These are phyloP conservation scores for Dynastes hyllus DNA, from an alignment of 2,888 invertebrate species.

Conservation along the genomic window DNA sequence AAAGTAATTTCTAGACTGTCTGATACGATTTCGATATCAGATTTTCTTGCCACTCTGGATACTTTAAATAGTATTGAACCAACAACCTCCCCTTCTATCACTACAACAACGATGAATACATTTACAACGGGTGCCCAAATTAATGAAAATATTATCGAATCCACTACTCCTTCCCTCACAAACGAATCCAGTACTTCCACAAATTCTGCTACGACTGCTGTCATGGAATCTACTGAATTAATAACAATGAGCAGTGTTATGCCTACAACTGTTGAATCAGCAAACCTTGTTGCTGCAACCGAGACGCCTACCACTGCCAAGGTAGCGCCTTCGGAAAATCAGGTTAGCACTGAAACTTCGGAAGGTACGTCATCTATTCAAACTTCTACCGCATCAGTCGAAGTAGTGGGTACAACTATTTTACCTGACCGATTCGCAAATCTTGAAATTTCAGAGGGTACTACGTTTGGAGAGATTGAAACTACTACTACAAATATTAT, in stretches of 20 bases:
- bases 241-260: neutral
- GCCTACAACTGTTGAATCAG: slow-evolving; percentile 11
- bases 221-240: neutral
- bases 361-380: too few relatives aligned
- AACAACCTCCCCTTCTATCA: slow-evolving; percentile 28
- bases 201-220: slow-evolving; percentile 24
- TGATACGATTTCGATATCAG: slow-evolving; percentile 56
- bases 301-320: neutral
- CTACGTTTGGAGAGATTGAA: neutral
- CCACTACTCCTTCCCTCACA: slow-evolving; percentile 40
- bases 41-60: slow-evolving; percentile 55
- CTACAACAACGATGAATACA: neutral
- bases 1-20: slow-evolving; percentile 39
- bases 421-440: neutral
- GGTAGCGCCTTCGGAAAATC: neutral
- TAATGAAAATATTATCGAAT: slow-evolving; percentile 43
- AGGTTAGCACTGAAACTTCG: neutral
- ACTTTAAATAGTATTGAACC: slow-evolving; percentile 45
- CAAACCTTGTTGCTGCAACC: slow-evolving; percentile 38
- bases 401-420: neutral
- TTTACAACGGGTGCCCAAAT: slow-evolving; percentile 29
- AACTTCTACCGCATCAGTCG: neutral
- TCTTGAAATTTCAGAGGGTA: neutral
- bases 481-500: neutral
- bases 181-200: slow-evolving; percentile 44